phyloP scores from a whole-genome alignment of 2,888 invertebrate species.

The Phragmatobia fuliginosa region DNA sequence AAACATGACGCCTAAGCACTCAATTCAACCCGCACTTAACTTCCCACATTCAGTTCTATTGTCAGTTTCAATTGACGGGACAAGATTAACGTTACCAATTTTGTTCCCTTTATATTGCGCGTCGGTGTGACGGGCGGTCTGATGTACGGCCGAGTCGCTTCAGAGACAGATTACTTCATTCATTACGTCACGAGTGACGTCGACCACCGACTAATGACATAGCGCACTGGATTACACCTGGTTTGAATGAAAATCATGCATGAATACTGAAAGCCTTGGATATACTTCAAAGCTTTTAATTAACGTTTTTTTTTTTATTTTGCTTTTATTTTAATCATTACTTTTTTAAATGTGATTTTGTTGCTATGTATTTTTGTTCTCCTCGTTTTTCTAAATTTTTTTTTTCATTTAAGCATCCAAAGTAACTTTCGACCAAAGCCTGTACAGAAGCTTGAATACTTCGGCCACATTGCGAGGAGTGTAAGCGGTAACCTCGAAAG shows the following conservation, averaged over 20 bases:
- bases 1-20: conserved; percentile 3
- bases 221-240: conserved; percentile 24
- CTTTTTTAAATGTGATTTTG: not conserved
- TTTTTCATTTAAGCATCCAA: too few species aligned
- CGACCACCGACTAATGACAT: conserved; percentile 35
- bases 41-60: conserved; percentile 5
- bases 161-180: conserved; percentile 51
- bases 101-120: conserved; percentile 33
- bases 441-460: too few species aligned
- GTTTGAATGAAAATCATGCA: conserved; percentile 2
- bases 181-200: conserved; percentile 44
- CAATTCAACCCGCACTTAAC: conserved; percentile 10
- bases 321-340: not conserved
- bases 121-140: conserved; percentile 40
- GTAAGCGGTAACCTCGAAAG: too few species aligned
- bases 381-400: not conserved
- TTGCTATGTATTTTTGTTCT: not conserved
- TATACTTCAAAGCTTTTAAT: not conserved
- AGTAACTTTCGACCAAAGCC: too few species aligned
- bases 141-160: conserved; percentile 38
- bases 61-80: conserved; percentile 15
- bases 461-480: too few species aligned
- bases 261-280: not conserved
- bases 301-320: not conserved
- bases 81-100: conserved; percentile 14